These are phyloP conservation scores for Homarus americanus DNA, from an alignment of 1,140 invertebrate genomes.

Conservation along the genomic window DNA sequence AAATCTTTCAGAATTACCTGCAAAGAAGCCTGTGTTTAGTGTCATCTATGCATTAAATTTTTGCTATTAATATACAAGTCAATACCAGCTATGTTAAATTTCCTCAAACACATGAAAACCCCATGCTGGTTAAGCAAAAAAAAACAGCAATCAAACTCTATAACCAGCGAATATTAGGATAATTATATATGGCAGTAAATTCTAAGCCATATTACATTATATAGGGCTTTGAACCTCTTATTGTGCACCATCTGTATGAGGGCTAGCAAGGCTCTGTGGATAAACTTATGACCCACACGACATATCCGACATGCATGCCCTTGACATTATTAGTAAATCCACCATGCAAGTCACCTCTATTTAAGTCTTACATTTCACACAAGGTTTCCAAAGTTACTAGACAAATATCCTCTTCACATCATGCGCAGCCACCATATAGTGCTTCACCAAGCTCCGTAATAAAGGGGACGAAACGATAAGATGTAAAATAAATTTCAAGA, in stretches of 20 bases:
- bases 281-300: neutral
- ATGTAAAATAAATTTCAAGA: too few species aligned
- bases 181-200: neutral
- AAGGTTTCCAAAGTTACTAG: neutral
- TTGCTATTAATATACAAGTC: neutral
- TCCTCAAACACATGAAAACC: neutral
- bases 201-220: neutral
- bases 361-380: neutral
- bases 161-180: neutral
- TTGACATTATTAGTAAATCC: conserved; percentile 21
- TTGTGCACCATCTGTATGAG: neutral
- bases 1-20: neutral
- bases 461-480: neutral
- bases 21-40: neutral
- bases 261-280: neutral
- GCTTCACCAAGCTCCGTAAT: conserved; percentile 44
- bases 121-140: conserved; percentile 22
- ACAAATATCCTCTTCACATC: conserved; percentile 30
- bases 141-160: neutral
- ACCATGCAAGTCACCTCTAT: conserved; percentile 51
- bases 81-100: neutral
- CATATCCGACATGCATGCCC: conserved; percentile 24
- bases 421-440: conserved; percentile 52
- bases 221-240: neutral
- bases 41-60: neutral